A percentile compares a stretch with the other conserved stretches of the same genome.
phyloP scores from a whole-genome alignment of 2,113 vertebrate species.

The Xiphophorus maculatus region DNA sequence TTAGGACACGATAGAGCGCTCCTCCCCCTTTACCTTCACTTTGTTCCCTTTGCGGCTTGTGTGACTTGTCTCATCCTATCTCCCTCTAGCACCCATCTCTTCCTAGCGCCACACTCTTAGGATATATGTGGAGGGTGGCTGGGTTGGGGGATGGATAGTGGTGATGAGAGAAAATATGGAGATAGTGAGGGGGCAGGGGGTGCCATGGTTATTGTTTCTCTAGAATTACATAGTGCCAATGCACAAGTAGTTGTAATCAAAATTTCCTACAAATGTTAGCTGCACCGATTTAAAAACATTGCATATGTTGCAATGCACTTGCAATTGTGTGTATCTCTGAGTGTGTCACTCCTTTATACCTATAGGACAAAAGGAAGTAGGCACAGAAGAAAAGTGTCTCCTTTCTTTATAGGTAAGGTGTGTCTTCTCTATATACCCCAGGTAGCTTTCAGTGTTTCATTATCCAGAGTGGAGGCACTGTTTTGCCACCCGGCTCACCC shows the following conservation, averaged over 20 bases:
- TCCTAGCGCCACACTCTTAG: constrained; percentile 38
- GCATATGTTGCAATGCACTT: constrained; percentile 14
- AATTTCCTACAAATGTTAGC: constrained; percentile 28
- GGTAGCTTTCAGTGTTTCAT: constrained; percentile 70
- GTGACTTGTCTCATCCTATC: constrained; percentile 77
- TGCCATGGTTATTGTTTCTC: constrained; percentile 21
- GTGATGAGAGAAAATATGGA: neutral
- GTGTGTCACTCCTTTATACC: constrained; percentile 37
- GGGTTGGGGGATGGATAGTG: neutral
- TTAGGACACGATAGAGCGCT: constrained; percentile 67
- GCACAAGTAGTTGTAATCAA: constrained; percentile 26
- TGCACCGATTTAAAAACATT: constrained; percentile 25
- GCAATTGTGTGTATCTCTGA: constrained; percentile 21
- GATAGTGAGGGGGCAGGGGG: neutral
- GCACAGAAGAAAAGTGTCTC: constrained; percentile 69
- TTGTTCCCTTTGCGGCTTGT: constrained; percentile 71
- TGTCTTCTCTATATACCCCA: constrained; percentile 55
- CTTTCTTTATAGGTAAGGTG: constrained; percentile 55
- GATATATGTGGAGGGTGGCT: constrained; percentile 29
- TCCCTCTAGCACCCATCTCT: constrained; percentile 49
- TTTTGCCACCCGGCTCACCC: constrained; percentile 59
- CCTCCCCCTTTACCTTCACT: constrained; percentile 46
- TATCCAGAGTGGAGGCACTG: constrained; percentile 65
- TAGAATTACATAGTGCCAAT: constrained; percentile 25
- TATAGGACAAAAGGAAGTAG: constrained; percentile 54